Percentiles rank a stretch among this genome's conserved stretches.
These are phyloP conservation scores for Coenonympha arcania DNA, from an alignment of 2,888 invertebrate species.

Conservation along the genomic window DNA sequence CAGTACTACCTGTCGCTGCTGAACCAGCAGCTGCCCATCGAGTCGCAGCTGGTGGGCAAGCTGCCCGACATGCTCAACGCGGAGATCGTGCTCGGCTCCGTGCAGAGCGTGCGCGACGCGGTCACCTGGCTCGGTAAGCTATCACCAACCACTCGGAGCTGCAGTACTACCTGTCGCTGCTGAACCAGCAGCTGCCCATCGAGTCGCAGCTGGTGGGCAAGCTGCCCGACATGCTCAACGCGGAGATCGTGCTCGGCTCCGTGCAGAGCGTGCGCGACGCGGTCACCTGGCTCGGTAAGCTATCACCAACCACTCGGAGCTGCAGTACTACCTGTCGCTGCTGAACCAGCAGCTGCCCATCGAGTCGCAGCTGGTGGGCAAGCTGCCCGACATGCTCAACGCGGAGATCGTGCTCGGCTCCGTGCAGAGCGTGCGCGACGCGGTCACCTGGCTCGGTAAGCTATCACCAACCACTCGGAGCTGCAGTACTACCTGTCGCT, in stretches of 20 bases:
- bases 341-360: slow-evolving; percentile 99
- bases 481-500: slow-evolving; percentile 98
- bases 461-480: slow-evolving; percentile 99
- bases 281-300: slow-evolving; percentile 90
- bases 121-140: slow-evolving; percentile 92
- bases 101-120: slow-evolving; percentile 88
- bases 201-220: slow-evolving; percentile 96
- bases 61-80: slow-evolving; percentile 98
- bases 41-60: slow-evolving; percentile 94
- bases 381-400: slow-evolving; percentile 96
- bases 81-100: slow-evolving; percentile 96
- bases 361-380: slow-evolving; percentile 95
- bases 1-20: slow-evolving; percentile 97
- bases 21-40: slow-evolving; percentile 98
- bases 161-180: slow-evolving; percentile 96
- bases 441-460: slow-evolving; percentile 91
- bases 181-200: slow-evolving; percentile 98
- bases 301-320: slow-evolving; percentile 99
- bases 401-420: slow-evolving; percentile 98
- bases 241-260: slow-evolving; percentile 96
- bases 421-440: slow-evolving; percentile 88
- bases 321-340: slow-evolving; percentile 97
- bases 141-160: slow-evolving; percentile 99
- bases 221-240: slow-evolving; percentile 97
- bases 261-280: slow-evolving; percentile 90